phyloP scores from a whole-genome alignment of 2,888 invertebrate species.

The Athetis lepigone region DNA sequence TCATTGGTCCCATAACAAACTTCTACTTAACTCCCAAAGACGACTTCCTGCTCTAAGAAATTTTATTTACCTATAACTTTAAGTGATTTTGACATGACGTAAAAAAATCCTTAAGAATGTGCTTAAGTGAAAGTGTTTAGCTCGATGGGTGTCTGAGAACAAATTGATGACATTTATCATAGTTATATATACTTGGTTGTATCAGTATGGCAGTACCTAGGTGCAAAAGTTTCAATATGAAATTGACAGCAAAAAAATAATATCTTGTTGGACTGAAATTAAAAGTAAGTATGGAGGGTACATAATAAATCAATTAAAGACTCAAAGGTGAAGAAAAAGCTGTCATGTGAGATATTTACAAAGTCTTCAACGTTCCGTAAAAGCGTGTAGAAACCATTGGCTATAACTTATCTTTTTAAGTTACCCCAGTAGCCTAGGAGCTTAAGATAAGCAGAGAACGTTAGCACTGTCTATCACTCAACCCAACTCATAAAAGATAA shows the following conservation, averaged over 20 bases:
- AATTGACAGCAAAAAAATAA: conserved; percentile 21
- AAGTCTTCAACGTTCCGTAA: conserved; percentile 22
- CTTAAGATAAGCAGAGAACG: conserved; percentile 16
- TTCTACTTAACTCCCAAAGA: background rate
- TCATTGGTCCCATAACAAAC: conserved; percentile 7
- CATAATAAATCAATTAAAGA: too few relatives aligned
- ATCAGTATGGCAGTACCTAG: background rate
- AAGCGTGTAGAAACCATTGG: background rate
- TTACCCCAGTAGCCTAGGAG: background rate
- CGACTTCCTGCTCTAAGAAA: conserved; percentile 27
- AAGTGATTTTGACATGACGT: conserved; percentile 8
- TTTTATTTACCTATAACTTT: conserved; percentile 15
- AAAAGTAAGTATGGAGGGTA: too few relatives aligned
- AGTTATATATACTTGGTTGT: conserved; percentile 13
- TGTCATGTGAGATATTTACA: conserved; percentile 25
- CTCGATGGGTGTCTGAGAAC: conserved; percentile 23
- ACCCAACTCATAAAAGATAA: conserved; percentile 37
- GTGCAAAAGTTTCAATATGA: conserved; percentile 20
- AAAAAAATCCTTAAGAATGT: conserved; percentile 38
- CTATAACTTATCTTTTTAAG: conserved; percentile 1
- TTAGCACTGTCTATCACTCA: conserved; percentile 16
- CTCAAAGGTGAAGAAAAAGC: conserved; percentile 10
- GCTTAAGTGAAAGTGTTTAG: conserved; percentile 40
- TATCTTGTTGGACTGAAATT: background rate
- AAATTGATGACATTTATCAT: conserved; percentile 39